A percentile compares a stretch with the other conserved stretches of the same genome.
Evolutionary conservation across 1,140 invertebrate species (phyloP).

Genomic region (Anthonomus grandis): DNA sequence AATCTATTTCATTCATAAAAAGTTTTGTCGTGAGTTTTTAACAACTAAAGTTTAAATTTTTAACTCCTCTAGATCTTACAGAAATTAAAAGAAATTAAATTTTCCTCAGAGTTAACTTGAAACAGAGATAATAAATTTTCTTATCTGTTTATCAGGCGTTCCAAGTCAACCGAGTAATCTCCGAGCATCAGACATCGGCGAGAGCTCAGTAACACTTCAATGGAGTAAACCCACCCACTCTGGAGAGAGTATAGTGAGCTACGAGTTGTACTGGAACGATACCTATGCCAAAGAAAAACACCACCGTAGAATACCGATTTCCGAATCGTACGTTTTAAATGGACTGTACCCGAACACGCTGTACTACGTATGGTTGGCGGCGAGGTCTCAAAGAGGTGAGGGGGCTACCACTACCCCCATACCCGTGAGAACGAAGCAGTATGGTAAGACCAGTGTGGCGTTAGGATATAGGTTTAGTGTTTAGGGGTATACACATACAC

Average conservation of each 20-base stretch:
- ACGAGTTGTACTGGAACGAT: slow-evolving; percentile 97
- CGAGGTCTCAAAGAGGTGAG: slow-evolving; percentile 85
- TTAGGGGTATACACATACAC: slow-evolving; percentile 30
- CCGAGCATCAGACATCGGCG: slow-evolving; percentile 74
- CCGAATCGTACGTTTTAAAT: slow-evolving; percentile 79
- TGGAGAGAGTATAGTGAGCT: slow-evolving; percentile 88
- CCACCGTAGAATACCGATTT: slow-evolving; percentile 72
- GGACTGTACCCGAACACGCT: slow-evolving; percentile 92
- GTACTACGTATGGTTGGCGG: slow-evolving; percentile 95
- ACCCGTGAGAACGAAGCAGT: slow-evolving; percentile 91
- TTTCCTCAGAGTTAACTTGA: no score
- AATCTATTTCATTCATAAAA: no score
- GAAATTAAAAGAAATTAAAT: no score
- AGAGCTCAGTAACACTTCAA: slow-evolving; percentile 78
- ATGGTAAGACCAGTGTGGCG: slow-evolving; percentile 73
- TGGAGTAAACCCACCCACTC: slow-evolving; percentile 89
- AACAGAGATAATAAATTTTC: no score
- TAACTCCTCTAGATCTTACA: no score
- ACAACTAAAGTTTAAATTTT: no score
- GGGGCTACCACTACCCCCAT: slow-evolving; percentile 93
- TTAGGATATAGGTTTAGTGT: background rate
- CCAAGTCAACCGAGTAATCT: slow-evolving; percentile 92
- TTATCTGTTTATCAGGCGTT: slow-evolving; percentile 58
- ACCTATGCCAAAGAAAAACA: slow-evolving; percentile 81
- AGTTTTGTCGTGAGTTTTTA: no score